phyloP scores from a whole-genome alignment of 1,140 invertebrate genomes.

The Wasmannia auropunctata region DNA sequence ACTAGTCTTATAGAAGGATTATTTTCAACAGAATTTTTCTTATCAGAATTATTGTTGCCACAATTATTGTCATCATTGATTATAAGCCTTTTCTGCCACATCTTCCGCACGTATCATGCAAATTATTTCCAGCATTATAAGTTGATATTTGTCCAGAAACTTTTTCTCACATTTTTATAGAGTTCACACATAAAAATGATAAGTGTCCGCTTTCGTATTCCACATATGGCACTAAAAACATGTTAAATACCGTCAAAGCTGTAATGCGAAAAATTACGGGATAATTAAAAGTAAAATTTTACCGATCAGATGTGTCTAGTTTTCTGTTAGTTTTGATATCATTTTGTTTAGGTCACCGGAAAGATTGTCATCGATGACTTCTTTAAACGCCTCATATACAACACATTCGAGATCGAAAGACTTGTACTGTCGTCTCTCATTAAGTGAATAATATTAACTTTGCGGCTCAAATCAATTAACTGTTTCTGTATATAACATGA shows the following conservation, averaged over 20 bases:
- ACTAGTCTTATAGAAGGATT: no score
- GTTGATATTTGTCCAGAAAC: no score
- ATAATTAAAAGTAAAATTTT: neutral
- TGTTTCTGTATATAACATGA: no score
- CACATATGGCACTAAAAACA: neutral
- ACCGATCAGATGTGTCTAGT: neutral
- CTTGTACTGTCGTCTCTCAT: neutral
- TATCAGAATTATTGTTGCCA: no score
- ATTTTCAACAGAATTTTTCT: no score
- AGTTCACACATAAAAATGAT: neutral
- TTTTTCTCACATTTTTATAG: neutral
- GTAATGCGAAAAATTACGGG: neutral
- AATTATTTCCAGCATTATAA: no score
- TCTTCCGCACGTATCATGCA: no score
- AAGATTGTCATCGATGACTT: no score
- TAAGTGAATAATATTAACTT: neutral
- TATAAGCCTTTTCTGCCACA: no score
- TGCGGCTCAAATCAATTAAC: neutral
- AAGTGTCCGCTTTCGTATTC: neutral
- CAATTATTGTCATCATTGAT: no score
- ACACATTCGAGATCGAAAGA: no score
- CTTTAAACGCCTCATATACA: neutral
- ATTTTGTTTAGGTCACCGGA: neutral
- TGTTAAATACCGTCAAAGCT: neutral
- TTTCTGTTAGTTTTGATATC: neutral